A percentile compares a stretch with the other conserved stretches of the same genome.
These are phyloP conservation scores for Coenobita brevimanus DNA, from an alignment of 1,140 invertebrate species.

Conservation along the genomic window DNA sequence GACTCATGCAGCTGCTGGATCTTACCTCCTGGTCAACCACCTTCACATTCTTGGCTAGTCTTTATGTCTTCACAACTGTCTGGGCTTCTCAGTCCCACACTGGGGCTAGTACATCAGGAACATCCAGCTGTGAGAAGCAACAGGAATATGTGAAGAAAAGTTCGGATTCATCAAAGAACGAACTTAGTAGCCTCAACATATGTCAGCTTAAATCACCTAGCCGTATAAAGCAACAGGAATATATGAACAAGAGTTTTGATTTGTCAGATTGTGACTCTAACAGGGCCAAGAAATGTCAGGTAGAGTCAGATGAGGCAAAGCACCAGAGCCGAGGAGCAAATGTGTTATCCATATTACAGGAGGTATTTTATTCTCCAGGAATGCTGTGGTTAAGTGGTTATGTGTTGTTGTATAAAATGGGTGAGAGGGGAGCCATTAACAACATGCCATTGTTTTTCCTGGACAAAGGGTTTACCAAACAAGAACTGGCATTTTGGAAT, in stretches of 20 bases:
- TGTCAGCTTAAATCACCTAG: too few relatives aligned
- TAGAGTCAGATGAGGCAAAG: neutral
- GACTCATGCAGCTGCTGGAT: conserved; percentile 32
- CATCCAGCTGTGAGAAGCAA: too few relatives aligned
- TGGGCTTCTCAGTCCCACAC: neutral
- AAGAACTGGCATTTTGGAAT: conserved; percentile 52
- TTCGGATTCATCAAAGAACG: too few relatives aligned
- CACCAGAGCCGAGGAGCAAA: neutral
- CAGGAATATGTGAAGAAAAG: too few relatives aligned
- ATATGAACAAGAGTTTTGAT: neutral
- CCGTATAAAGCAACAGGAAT: too few relatives aligned
- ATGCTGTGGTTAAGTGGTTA: conserved; percentile 41
- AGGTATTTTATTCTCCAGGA: conserved; percentile 35
- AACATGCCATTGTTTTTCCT: conserved; percentile 53
- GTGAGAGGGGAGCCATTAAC: conserved; percentile 58
- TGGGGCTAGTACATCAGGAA: neutral
- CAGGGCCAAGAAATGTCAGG: neutral
- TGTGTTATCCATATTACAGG: conserved; percentile 33
- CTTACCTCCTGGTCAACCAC: conserved; percentile 25
- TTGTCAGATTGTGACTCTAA: neutral
- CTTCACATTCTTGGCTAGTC: conserved; percentile 21
- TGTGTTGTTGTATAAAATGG: conserved; percentile 58
- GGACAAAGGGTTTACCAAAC: conserved; percentile 43
- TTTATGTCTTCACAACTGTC: conserved; percentile 33
- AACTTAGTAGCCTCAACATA: too few relatives aligned